A percentile compares a stretch with the other conserved stretches of the same genome.
phyloP scores from a whole-genome alignment of 2,797 vertebrate genomes.

The Margarornis squamiger region DNA sequence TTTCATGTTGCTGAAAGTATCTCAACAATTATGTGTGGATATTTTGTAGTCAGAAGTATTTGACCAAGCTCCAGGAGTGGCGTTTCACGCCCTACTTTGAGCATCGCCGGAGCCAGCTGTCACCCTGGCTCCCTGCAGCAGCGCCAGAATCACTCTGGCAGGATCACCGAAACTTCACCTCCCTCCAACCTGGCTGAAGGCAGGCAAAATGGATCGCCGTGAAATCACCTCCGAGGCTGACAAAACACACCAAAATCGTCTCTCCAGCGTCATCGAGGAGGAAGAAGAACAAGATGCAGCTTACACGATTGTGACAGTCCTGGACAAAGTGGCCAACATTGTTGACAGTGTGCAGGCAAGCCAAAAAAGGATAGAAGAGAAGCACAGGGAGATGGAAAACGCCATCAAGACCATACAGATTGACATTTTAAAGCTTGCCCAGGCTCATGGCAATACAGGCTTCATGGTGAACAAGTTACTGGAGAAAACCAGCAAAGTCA shows the following conservation, averaged over 20 bases:
- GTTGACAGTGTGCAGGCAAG: conserved; percentile 93
- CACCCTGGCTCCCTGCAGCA: conserved; percentile 62
- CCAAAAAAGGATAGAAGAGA: conserved; percentile 95
- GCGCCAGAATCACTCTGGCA: conserved; percentile 47
- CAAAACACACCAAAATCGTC: conserved; percentile 74
- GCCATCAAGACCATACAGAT: conserved; percentile 92
- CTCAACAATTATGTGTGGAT: conserved; percentile 74
- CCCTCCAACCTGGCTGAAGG: conserved; percentile 63
- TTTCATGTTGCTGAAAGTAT: conserved; percentile 79
- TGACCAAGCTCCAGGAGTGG: conserved; percentile 79
- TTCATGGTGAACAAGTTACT: conserved; percentile 89
- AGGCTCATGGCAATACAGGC: conserved; percentile 87
- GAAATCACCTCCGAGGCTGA: conserved; percentile 60
- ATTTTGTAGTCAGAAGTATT: conserved; percentile 81
- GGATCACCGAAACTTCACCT: conserved; percentile 30
- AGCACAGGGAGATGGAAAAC: conserved; percentile 89
- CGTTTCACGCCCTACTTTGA: conserved; percentile 76
- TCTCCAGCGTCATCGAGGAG: conserved; percentile 81
- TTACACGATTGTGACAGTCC: conserved; percentile 90
- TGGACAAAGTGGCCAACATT: conserved; percentile 93
- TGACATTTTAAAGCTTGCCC: conserved; percentile 90
- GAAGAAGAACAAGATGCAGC: conserved; percentile 87
- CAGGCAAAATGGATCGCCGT: conserved; percentile 71
- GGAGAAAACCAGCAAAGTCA: conserved; percentile 93
- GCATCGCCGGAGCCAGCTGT: conserved; percentile 72